Evolutionary conservation across 2,113 vertebrate genomes (phyloP).

Genomic region (Crotalus helleri): DNA sequence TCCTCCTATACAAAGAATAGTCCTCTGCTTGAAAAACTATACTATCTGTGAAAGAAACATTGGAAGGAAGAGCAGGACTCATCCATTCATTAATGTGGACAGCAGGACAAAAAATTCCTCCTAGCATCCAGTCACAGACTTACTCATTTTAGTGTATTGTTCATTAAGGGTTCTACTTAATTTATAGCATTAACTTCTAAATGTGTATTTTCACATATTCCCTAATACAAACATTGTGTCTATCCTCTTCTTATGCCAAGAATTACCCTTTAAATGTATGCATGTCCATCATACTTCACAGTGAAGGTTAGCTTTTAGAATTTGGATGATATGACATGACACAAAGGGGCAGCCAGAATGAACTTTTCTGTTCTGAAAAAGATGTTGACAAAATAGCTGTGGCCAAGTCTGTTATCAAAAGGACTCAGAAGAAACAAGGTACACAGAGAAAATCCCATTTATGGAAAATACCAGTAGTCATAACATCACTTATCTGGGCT

Average conservation of each 20-base stretch:
- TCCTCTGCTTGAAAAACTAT: neutral
- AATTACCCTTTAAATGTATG: neutral
- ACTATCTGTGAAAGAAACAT: neutral
- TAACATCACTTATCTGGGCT: neutral
- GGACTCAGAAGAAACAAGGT: neutral
- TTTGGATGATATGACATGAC: neutral
- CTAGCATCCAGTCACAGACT: neutral
- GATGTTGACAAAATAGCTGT: neutral
- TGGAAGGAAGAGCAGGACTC: neutral
- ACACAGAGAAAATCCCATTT: slow-evolving; percentile 20
- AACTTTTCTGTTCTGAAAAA: neutral
- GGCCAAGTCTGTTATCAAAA: neutral
- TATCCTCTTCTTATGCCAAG: neutral
- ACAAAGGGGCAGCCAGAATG: neutral
- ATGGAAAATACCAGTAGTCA: neutral
- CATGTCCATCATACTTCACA: neutral
- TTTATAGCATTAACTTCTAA: neutral
- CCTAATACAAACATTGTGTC: neutral
- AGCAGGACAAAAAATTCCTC: neutral
- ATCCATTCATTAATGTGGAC: neutral
- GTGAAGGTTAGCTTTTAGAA: neutral
- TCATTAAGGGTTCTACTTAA: neutral
- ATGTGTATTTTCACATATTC: neutral
- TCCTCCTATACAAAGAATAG: neutral
- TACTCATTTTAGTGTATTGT: neutral